Percentiles rank a stretch among this genome's conserved stretches.
These are phyloP conservation scores for Drosophila trapezifrons DNA, from an alignment of 1,140 invertebrate genomes.

Conservation along the genomic window DNA sequence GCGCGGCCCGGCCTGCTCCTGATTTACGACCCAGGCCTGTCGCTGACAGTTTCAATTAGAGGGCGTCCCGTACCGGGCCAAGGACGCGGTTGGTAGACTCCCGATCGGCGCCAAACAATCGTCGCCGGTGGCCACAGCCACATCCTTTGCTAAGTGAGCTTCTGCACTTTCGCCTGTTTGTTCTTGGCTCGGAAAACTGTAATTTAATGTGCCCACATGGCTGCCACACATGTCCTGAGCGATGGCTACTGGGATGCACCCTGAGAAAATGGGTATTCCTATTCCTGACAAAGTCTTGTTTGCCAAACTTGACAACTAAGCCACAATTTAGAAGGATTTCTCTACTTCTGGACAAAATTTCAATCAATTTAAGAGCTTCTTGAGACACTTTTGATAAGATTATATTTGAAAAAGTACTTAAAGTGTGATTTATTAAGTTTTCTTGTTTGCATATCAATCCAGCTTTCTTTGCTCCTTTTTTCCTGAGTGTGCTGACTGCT, in stretches of 20 bases:
- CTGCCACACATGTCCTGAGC: constrained; percentile 24
- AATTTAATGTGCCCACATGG: constrained; percentile 52
- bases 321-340: not conserved
- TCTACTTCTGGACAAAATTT: too few species aligned
- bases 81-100: constrained; percentile 19
- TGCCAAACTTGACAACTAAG: not conserved
- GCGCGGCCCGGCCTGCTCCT: constrained; percentile 17
- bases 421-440: not conserved
- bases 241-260: constrained; percentile 15
- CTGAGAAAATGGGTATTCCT: constrained; percentile 1
- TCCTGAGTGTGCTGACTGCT: constrained; percentile 17
- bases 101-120: constrained; percentile 41
- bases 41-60: constrained; percentile 79
- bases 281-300: not conserved
- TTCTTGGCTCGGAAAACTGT: constrained; percentile 56
- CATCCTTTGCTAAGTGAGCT: constrained; percentile 24
- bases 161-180: constrained; percentile 61
- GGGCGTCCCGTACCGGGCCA: constrained; percentile 2
- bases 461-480: not conserved
- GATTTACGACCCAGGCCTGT: constrained; percentile 69
- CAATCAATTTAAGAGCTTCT: not conserved
- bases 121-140: constrained; percentile 24
- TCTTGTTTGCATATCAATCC: not conserved
- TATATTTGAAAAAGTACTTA: not conserved
- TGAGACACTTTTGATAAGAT: not conserved